Evolutionary conservation across 2,888 invertebrate species (phyloP), one percentile per base, ranked within the genome.

Genomic region (Petrophora chlorosata): DNA sequence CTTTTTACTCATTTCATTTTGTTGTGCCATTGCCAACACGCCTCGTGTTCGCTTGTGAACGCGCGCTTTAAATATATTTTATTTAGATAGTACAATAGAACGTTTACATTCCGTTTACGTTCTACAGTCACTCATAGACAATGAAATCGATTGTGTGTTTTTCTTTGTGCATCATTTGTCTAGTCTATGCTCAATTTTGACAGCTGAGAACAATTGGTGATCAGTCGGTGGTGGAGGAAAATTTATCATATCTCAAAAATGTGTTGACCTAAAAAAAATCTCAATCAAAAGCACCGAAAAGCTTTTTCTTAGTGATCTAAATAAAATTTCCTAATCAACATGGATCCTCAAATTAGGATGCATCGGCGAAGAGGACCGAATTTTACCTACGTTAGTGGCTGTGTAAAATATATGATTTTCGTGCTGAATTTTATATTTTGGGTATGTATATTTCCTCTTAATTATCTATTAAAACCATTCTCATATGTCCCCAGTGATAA

Each of bases 351-450:
- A 59, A 49, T 59, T 48, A 91, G 84, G 73, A 92, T 92, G 92
- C 92, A 93, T 72, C 90, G 93, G 38, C 91, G 93, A 59, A 90
- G 94, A 66, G 93, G 92, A 66, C 91, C 93, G 67, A 94, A 94
- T 83, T 95, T 94, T 73, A 95, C 95, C 1, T 95, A 95, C 75
- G 95, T 97, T 68, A 96, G 95, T 82, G 94, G 96, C 35, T 96
- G 95, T 84, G 95, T 97, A 36, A 97, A 97, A 86, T 97, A 97
- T 81, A 93, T 96, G 89, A 95, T 97, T 82, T 97, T 97, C 86
- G 91, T 96, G 70, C 92, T 97, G 65, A 97, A 97, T 89, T 96
- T 97, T 78, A 89, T 97, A 65, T 96, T 97, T 85, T 97, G 97
- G 97, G 97, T 97, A 85, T 93, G 95, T 92, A 41, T 23, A 35